Percentiles rank a stretch among this genome's conserved stretches.
Conservation (phyloP, 2,113 vertebrate genomes). For the Nothobranchius kuhntae region DNA sequence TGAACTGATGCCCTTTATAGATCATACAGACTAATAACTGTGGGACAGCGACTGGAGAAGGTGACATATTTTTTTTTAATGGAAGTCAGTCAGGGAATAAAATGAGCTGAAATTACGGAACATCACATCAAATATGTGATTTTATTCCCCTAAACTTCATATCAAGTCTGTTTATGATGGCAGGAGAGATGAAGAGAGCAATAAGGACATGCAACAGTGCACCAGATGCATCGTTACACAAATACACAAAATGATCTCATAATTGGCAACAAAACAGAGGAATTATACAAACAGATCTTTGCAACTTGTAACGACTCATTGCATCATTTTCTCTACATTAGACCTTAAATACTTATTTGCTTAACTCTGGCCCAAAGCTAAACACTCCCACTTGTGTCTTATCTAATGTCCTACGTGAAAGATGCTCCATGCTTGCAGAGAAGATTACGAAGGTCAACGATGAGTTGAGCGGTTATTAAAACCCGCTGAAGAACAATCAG, state of each 20-base stretch:
- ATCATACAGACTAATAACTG: not conserved
- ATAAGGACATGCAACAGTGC: constrained; percentile 11
- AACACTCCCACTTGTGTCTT: not conserved
- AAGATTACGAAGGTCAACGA: constrained; percentile 16
- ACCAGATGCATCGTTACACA: constrained; percentile 6
- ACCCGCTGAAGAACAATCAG: constrained; percentile 5
- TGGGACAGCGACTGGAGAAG: not conserved
- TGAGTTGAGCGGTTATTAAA: not conserved
- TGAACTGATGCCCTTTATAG: not conserved
- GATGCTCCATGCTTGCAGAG: constrained; percentile 1
- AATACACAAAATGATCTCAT: not conserved
- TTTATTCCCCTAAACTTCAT: not conserved
- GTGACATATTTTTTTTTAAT: not conserved
- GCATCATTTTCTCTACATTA: constrained; percentile 8
- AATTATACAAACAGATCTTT: not conserved
- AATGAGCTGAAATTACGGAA: not conserved
- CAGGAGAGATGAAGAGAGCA: not conserved
- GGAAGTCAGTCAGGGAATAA: not conserved
- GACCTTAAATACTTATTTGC: constrained; percentile 22
- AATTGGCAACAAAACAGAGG: constrained; percentile 1
- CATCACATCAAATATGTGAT: not conserved
- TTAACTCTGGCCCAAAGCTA: not conserved
- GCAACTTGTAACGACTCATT: not conserved
- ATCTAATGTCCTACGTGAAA: constrained; percentile 6
- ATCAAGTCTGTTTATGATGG: not conserved